Conservation (phyloP, 2,797 vertebrate genomes). For the Enteromius trimaculatus region DNA sequence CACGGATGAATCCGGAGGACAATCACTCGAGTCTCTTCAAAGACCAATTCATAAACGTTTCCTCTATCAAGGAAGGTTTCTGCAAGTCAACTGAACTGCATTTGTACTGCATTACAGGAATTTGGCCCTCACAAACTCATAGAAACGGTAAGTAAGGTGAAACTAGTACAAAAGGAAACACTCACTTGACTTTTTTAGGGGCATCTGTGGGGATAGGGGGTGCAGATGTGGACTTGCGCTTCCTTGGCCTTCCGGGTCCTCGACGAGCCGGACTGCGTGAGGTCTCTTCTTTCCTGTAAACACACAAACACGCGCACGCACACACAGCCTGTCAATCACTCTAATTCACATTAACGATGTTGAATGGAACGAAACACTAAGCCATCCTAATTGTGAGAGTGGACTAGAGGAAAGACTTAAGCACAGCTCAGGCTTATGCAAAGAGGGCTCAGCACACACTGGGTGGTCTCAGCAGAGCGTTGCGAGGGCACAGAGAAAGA, state of each 20-base stretch:
- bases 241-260: conserved; percentile 90
- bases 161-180: conserved; percentile 43
- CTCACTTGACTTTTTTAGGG: conserved; percentile 88
- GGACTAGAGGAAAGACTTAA: conserved; percentile 58
- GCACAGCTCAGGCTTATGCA: conserved; percentile 59
- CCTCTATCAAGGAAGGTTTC: not conserved
- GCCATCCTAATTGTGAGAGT: conserved; percentile 62
- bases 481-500: conserved; percentile 38
- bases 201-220: conserved; percentile 68
- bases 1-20: too few relatives aligned
- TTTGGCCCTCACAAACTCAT: not conserved
- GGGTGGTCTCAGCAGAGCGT: conserved; percentile 57
- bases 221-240: conserved; percentile 82
- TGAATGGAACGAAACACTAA: conserved; percentile 59
- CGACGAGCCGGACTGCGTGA: conserved; percentile 89
- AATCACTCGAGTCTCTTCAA: too few relatives aligned
- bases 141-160: not conserved
- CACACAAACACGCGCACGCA: conserved; percentile 67
- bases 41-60: not conserved
- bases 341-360: conserved; percentile 58
- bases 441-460: conserved; percentile 52
- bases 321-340: conserved; percentile 62
- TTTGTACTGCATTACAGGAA: conserved; percentile 6
- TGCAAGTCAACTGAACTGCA: not conserved
- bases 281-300: conserved; percentile 88